Conservation (phyloP, 2,888 invertebrate species). For the Listrodromus nycthemerus region DNA sequence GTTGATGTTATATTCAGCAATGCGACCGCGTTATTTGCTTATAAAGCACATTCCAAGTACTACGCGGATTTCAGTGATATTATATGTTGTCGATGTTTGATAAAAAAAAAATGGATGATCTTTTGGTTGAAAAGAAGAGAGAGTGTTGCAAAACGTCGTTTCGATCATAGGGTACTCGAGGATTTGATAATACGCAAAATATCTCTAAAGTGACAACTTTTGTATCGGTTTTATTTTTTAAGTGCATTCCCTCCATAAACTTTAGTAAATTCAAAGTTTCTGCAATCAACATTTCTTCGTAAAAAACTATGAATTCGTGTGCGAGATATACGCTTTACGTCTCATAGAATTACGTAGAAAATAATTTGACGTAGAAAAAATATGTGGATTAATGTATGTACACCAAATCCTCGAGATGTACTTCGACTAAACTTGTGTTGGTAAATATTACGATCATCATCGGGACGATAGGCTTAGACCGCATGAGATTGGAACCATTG, state of each 20-base stretch:
- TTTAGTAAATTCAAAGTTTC: not conserved
- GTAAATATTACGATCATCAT: conserved; percentile 40
- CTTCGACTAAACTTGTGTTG: conserved; percentile 18
- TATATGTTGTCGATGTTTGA: conserved; percentile 47
- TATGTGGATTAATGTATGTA: not conserved
- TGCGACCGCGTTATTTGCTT: conserved; percentile 16
- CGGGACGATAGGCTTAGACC: conserved; percentile 34
- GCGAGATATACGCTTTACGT: too few species aligned
- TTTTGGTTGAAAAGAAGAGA: not conserved
- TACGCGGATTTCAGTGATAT: conserved; percentile 11
- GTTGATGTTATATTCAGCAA: conserved; percentile 43
- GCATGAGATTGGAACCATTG: conserved; percentile 66
- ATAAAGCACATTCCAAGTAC: conserved; percentile 3
- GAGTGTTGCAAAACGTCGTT: conserved; percentile 19
- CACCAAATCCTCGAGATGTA: conserved; percentile 38
- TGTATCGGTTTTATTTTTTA: too few species aligned
- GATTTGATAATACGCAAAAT: conserved; percentile 2
- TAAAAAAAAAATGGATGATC: conserved; percentile 8
- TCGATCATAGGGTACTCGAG: conserved; percentile 29
- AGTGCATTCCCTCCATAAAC: too few species aligned
- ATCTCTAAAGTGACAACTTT: not conserved
- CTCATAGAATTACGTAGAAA: too few species aligned
- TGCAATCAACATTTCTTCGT: not conserved
- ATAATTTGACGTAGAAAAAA: too few species aligned
- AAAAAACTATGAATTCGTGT: too few species aligned